Evolutionary conservation across 2,888 invertebrate genomes (phyloP).

Genomic region (Rhogogaster chlorosoma): DNA sequence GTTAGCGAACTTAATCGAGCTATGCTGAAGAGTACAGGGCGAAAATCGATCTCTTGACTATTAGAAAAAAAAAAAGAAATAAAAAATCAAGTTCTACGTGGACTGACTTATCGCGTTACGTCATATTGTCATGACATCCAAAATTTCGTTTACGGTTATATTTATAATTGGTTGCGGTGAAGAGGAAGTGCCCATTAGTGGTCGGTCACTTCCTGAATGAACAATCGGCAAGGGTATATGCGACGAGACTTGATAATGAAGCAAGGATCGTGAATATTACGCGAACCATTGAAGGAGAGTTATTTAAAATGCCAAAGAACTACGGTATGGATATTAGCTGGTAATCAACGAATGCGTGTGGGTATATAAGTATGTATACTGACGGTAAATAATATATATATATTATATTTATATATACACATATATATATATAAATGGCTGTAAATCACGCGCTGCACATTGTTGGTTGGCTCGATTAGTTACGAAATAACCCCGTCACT

Average conservation of each 20-base stretch:
- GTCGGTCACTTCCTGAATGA: constrained; percentile 36
- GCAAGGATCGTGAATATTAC: background rate
- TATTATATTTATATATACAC: no score
- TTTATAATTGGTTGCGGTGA: background rate
- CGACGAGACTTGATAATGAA: constrained; percentile 35
- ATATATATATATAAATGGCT: background rate
- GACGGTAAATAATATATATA: background rate
- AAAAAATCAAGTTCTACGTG: background rate
- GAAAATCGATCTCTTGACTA: background rate
- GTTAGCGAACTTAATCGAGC: background rate
- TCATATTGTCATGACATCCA: background rate
- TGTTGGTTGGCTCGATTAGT: constrained; percentile 11
- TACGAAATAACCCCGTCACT: constrained; percentile 22
- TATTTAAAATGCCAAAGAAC: background rate
- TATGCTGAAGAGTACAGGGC: background rate
- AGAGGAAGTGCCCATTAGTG: constrained; percentile 42
- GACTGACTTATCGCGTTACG: background rate
- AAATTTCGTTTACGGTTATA: constrained; percentile 32
- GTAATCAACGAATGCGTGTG: background rate
- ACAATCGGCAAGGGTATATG: constrained; percentile 45
- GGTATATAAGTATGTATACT: background rate
- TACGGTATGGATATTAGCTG: background rate
- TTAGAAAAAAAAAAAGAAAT: background rate
- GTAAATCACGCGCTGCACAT: constrained; percentile 20
- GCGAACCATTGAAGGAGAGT: constrained; percentile 13